Base-by-base conservation (phyloP, 2,888 invertebrate species). In the Tridacna gigas region DNA sequence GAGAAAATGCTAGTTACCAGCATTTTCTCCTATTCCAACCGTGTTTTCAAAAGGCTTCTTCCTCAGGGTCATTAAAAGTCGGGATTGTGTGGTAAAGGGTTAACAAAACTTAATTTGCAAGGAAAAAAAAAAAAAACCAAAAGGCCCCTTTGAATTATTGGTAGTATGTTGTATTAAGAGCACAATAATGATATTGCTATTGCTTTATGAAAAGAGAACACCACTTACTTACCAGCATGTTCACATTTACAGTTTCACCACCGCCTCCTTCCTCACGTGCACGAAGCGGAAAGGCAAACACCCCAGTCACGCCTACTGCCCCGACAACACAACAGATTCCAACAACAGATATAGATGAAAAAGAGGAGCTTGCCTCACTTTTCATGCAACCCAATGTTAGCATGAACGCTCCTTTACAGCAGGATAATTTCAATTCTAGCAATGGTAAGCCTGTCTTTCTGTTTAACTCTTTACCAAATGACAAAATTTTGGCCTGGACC, bases 201-300 rank as follows among this genome's bases (percentile, higher is more conserved):
- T 4, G 37, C 37, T 37, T 37, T 7, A 37, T 37, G n/a, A 37
- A 37, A 37, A 37, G 37, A 37, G 3, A 2, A 37, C 2, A 37
- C n/a, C 37, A 37, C 37, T 37, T 37, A 37, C 37, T 37, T 37
- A 37, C 7, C 37, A 37, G 37, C 37, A 37, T 37, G 37, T 37
- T 37, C 37, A 37, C 37, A 37, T 4, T 37, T 91, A 20, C 88
- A 98, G 98, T 98, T 96, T 97, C 97, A 69, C 98, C 98, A 86
- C 98, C 98, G 82, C 98, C 98, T 95, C 96, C 97, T 12, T 89
- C 88, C 26, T 82, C 89, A 61, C 85, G 90, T 73, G 80, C 96
- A 96, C 37, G 96, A 96, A 89, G 96, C n/a, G 74, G 77, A 45
- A 79, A 79, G 73, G 66, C 78, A 56, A 73, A 66, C n/a, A 79